A percentile compares a stretch with the other conserved stretches of the same genome.
Evolutionary conservation across 2,888 invertebrate genomes (phyloP).

Genomic region (Drosophila cognata): DNA sequence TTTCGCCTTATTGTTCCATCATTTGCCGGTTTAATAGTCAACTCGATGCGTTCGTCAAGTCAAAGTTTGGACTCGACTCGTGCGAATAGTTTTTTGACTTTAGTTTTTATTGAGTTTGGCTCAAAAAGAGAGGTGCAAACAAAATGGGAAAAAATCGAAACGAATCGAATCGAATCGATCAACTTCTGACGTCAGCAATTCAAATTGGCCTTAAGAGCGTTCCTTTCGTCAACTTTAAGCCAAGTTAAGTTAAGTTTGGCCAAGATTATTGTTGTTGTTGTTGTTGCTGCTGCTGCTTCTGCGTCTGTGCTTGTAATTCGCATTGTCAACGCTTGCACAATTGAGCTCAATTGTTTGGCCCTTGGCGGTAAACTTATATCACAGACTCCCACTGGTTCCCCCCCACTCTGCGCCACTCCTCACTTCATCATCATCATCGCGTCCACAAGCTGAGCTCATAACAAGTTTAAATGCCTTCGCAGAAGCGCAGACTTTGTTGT

Average conservation of each 20-base stretch:
- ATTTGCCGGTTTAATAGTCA: conserved; percentile 12
- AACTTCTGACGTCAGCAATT: conserved; percentile 23
- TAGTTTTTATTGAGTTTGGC: conserved; percentile 30
- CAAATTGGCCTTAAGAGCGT: conserved; percentile 24
- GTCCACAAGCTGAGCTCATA: conserved; percentile 51
- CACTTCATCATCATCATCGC: not conserved
- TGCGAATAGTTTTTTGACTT: conserved; percentile 41
- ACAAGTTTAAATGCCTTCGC: conserved; percentile 63
- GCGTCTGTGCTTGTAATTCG: conserved; percentile 40
- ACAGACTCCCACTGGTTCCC: not conserved
- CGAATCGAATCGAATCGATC: conserved; percentile 31
- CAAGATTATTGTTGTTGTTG: conserved; percentile 17
- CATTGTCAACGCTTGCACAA: conserved; percentile 75
- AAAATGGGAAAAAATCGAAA: not conserved
- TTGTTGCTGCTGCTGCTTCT: conserved; percentile 1
- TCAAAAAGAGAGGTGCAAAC: conserved; percentile 34
- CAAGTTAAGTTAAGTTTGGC: conserved; percentile 30
- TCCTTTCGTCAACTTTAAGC: conserved; percentile 19
- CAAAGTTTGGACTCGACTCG: conserved; percentile 13
- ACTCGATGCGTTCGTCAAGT: conserved; percentile 32
- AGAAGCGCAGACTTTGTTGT: conserved; percentile 27
- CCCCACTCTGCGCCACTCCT: no score
- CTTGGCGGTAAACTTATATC: conserved; percentile 19
- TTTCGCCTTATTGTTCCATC: no score
- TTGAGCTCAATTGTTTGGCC: conserved; percentile 72